phyloP scores from a whole-genome alignment of 2,113 vertebrate genomes.

The Oncorhynchus nerka region DNA sequence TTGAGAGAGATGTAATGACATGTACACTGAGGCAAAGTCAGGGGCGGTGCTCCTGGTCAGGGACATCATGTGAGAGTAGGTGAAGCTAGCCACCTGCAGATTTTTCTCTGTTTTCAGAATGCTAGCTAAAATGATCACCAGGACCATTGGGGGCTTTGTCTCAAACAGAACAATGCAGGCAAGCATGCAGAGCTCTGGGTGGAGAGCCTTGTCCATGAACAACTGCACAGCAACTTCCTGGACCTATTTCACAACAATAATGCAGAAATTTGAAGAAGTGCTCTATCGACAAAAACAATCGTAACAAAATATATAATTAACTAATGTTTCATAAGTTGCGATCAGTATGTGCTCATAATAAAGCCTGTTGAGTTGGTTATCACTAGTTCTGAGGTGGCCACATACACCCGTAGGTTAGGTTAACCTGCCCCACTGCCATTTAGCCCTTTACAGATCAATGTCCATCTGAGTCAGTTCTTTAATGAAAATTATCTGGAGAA shows the following conservation, averaged over 20 bases:
- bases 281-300: not conserved
- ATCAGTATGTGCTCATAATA: too few species aligned
- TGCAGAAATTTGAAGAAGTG: not conserved
- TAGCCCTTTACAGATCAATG: too few species aligned
- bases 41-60: slow-evolving; percentile 72
- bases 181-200: slow-evolving; percentile 77
- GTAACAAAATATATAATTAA: too few species aligned
- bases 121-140: slow-evolving; percentile 72
- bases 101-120: slow-evolving; percentile 72
- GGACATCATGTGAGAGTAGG: slow-evolving; percentile 82
- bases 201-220: slow-evolving; percentile 71
- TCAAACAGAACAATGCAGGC: slow-evolving; percentile 81
- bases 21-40: slow-evolving; percentile 66
- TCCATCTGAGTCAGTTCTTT: too few species aligned
- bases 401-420: too few species aligned
- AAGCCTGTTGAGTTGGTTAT: too few species aligned
- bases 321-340: too few species aligned
- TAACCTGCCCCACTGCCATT: too few species aligned
- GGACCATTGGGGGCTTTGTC: slow-evolving; percentile 71
- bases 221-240: slow-evolving; percentile 78
- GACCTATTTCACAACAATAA: slow-evolving; percentile 65
- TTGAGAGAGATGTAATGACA: not conserved
- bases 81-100: slow-evolving; percentile 80
- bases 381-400: too few species aligned
- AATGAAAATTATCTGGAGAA: too few species aligned